Base-by-base conservation (phyloP, 2,797 vertebrate species). In the Sebastes diploproa region DNA sequence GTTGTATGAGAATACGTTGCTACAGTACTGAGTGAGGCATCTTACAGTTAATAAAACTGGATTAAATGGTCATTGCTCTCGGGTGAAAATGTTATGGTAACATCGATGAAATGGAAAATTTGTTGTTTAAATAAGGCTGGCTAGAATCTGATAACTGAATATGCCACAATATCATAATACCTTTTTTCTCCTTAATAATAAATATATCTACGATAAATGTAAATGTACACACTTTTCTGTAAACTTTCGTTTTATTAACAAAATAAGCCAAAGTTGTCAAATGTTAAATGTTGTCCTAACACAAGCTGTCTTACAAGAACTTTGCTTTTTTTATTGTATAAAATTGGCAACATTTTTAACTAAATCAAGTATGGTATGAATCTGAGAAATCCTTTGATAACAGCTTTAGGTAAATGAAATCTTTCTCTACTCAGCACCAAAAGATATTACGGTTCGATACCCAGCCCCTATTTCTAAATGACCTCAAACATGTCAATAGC, bases 71-170 rank as follows among this genome's bases (percentile, higher is more conserved):
- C 6, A 34, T 20, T 34, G 0, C 9, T 61, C 59, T 32, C 18
- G 1, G 55, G 59, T 32, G 7, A 61, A 62, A 34, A 62, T 62
- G 29, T 60, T 23, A 12, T 23, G 0, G n/a, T 23, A 55, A 23
- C 27, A 36, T 42, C 13, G 22, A 56, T 14, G 12, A 0, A 2
- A 0, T 12, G 2, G 5, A 22, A 23, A 1, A 56, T 23, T 1
- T 55, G 42, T 18, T 46, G 42, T 46, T 0, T 55, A 23, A 23
- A 13, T 23, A 23, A 3, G 54, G 1, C 54, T 55, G 3, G 54
- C 10, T 23, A 22, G 3, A 0, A 55, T 23, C 0, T 23, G 11
- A 23, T 23, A 23, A 22, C 54, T 55, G 2, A 12, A 55, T 55
- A 38, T 30, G 32, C 18, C 60, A 36, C 2, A 13, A n/a, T 22